phyloP scores from a whole-genome alignment of 2,888 invertebrate species.

The Protodeltote pygarga region DNA sequence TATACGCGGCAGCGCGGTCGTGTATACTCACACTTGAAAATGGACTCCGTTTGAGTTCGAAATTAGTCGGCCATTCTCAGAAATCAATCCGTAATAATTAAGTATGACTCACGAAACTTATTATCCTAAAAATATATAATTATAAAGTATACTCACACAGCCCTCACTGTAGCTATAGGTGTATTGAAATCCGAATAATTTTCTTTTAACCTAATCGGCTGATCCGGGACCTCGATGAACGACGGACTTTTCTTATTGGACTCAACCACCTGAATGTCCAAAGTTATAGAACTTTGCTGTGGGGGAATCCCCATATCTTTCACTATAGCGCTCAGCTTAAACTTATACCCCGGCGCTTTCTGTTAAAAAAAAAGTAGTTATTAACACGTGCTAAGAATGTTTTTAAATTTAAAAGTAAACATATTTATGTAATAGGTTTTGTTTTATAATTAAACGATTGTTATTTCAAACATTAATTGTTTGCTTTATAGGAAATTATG shows the following conservation, averaged over 20 bases:
- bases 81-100: no score
- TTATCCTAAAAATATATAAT: slow-evolving; percentile 13
- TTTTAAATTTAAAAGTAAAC: slow-evolving; percentile 26
- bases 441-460: no score
- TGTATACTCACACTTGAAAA: no score
- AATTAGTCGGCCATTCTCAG: no score
- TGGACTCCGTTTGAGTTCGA: no score
- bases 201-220: slow-evolving; percentile 90
- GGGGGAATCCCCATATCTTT: slow-evolving; percentile 90
- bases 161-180: slow-evolving; percentile 90
- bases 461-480: no score
- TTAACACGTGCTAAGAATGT: slow-evolving; percentile 34
- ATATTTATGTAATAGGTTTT: slow-evolving; percentile 31
- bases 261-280: slow-evolving; percentile 94
- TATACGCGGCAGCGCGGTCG: no score
- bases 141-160: slow-evolving; percentile 85
- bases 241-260: slow-evolving; percentile 95
- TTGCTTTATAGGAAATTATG: no score
- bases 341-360: slow-evolving; percentile 89
- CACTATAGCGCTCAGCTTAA: slow-evolving; percentile 91
- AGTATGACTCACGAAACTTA: no score
- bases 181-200: slow-evolving; percentile 91
- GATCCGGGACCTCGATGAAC: slow-evolving; percentile 88
- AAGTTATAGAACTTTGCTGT: slow-evolving; percentile 90
- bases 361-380: slow-evolving; percentile 64